phyloP scores from a whole-genome alignment of 2,888 invertebrate species.

The Acleris literana region DNA sequence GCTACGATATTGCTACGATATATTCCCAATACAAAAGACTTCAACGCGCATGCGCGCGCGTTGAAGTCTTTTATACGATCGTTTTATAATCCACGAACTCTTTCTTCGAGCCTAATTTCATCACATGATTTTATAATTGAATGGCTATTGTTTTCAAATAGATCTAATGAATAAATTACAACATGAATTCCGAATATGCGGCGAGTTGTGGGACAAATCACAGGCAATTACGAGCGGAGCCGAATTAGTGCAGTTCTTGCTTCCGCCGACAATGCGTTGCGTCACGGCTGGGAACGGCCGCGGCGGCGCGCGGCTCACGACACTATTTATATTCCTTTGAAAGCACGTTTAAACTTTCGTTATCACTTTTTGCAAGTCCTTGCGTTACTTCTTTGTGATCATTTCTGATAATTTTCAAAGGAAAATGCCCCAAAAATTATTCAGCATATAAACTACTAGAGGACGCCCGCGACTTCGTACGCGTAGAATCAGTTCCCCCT shows the following conservation, averaged over 20 bases:
- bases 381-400: too few relatives aligned
- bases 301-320: background rate
- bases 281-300: slow-evolving; percentile 13
- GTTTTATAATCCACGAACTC: background rate
- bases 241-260: slow-evolving; percentile 25
- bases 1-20: slow-evolving; percentile 23
- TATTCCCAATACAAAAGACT: slow-evolving; percentile 29
- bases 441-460: too few relatives aligned
- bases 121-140: background rate
- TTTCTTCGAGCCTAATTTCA: background rate
- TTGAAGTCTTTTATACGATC: background rate
- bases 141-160: too few relatives aligned
- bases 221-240: slow-evolving; percentile 4
- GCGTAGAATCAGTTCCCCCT: too few relatives aligned
- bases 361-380: too few relatives aligned
- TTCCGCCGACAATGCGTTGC: slow-evolving; percentile 32
- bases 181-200: background rate
- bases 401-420: too few relatives aligned
- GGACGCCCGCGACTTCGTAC: too few relatives aligned
- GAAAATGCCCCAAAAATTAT: too few relatives aligned
- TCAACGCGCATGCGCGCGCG: slow-evolving; percentile 35
- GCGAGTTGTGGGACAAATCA: slow-evolving; percentile 5
- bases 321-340: background rate
- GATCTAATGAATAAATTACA: too few relatives aligned
- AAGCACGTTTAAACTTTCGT: too few relatives aligned